phyloP scores from a whole-genome alignment of 2,797 vertebrate genomes.

The Labeo calbasu region DNA sequence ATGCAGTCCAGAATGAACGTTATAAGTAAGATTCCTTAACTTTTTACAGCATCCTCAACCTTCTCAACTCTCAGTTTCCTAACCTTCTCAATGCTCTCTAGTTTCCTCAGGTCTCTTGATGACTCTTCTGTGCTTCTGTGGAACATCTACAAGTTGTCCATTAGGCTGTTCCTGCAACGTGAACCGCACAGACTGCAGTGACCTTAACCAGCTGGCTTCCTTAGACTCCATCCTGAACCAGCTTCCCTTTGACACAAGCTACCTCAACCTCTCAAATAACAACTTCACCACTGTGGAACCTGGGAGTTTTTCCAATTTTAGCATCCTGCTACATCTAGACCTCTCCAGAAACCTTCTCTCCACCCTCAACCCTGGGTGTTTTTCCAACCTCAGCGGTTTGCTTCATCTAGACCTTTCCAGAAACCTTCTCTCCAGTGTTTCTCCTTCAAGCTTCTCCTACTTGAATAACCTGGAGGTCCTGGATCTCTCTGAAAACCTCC shows the following conservation, averaged over 20 bases:
- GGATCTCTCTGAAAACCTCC: constrained; percentile 91
- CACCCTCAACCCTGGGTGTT: constrained; percentile 76
- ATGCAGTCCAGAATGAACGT: constrained; percentile 15
- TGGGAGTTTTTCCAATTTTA: constrained; percentile 83
- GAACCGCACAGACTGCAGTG: constrained; percentile 88
- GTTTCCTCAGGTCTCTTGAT: constrained; percentile 71
- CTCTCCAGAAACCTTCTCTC: constrained; percentile 93
- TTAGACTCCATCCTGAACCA: constrained; percentile 75
- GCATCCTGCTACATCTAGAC: constrained; percentile 86
- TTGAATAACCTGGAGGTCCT: constrained; percentile 83
- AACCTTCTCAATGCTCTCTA: constrained; percentile 41
- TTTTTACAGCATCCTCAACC: not conserved
- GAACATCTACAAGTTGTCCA: constrained; percentile 80
- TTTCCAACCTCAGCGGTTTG: constrained; percentile 85
- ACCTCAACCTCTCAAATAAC: constrained; percentile 88
- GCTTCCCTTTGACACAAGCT: constrained; percentile 80
- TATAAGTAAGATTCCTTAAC: constrained; percentile 4
- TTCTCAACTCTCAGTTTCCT: not conserved
- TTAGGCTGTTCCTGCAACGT: constrained; percentile 82
- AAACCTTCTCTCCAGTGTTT: constrained; percentile 83
- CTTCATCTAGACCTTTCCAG: constrained; percentile 92
- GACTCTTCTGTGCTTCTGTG: constrained; percentile 72
- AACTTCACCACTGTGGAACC: constrained; percentile 83
- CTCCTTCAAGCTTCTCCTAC: constrained; percentile 79
- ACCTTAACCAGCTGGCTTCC: constrained; percentile 83